Evolutionary conservation across 2,888 invertebrate species (phyloP).

Genomic region (Lithodes maja): DNA sequence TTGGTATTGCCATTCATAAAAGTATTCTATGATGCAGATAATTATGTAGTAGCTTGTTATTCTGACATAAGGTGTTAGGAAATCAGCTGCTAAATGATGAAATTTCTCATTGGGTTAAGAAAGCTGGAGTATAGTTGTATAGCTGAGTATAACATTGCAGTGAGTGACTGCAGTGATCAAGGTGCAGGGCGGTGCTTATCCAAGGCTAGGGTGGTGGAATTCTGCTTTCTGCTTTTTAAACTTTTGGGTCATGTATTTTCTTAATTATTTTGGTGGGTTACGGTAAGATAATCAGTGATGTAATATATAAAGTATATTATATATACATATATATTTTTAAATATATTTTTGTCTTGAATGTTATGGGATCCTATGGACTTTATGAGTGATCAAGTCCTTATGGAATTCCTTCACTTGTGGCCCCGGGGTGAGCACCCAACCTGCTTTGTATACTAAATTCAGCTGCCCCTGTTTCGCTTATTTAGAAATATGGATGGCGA

Average conservation of each 20-base stretch:
- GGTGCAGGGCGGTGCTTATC: constrained; percentile 50
- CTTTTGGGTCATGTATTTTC: constrained; percentile 5
- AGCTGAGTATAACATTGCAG: constrained; percentile 21
- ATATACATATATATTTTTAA: constrained; percentile 13
- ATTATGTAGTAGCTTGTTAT: too few species aligned
- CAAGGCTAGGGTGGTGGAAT: constrained; percentile 58
- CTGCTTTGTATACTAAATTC: constrained; percentile 46
- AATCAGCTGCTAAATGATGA: too few species aligned
- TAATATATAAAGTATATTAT: constrained; percentile 20
- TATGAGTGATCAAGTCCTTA: constrained; percentile 49
- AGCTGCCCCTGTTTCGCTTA: constrained; percentile 63
- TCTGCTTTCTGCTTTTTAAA: constrained; percentile 44
- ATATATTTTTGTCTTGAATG: constrained; percentile 32
- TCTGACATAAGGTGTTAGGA: too few species aligned
- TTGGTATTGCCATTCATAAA: too few species aligned
- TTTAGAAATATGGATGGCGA: constrained; percentile 66
- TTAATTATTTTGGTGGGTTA: constrained; percentile 41
- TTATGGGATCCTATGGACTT: constrained; percentile 64
- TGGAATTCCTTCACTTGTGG: constrained; percentile 58
- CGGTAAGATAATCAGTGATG: constrained; percentile 27
- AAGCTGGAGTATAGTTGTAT: background rate
- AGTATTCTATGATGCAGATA: too few species aligned
- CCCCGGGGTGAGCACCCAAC: constrained; percentile 59
- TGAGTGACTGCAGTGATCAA: constrained; percentile 22
- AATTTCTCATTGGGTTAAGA: too few species aligned